Evolutionary conservation across 2,113 vertebrate genomes (phyloP).

Genomic region (Bubalus kerabau): DNA sequence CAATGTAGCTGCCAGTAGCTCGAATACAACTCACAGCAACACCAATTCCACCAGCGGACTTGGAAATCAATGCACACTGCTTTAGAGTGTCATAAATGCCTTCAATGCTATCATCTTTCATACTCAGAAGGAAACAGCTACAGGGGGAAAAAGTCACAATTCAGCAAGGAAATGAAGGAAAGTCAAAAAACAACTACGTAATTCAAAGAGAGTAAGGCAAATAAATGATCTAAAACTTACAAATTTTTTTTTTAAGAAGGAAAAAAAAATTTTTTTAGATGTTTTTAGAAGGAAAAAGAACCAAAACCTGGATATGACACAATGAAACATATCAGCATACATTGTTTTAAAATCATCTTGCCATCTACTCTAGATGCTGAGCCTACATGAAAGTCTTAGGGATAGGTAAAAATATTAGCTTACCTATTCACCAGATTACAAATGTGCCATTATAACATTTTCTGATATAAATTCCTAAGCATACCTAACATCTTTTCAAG

Average conservation of each 20-base stretch:
- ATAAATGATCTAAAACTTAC: constrained; percentile 15
- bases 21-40: constrained; percentile 96
- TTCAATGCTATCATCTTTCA: constrained; percentile 98
- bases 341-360: background rate
- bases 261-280: background rate
- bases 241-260: background rate
- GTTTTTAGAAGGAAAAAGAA: background rate
- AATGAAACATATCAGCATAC: background rate
- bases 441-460: background rate
- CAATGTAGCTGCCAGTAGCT: constrained; percentile 96
- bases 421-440: background rate
- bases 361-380: background rate
- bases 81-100: constrained; percentile 97
- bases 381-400: background rate
- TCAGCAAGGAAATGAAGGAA: background rate
- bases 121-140: constrained; percentile 96
- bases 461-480: constrained; percentile 15
- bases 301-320: background rate
- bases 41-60: constrained; percentile 96
- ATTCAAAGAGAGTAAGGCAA: background rate
- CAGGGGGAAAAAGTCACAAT: background rate
- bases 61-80: constrained; percentile 96
- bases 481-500: background rate
- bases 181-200: background rate
- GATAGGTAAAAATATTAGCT: background rate